phyloP scores from a whole-genome alignment of 2,888 invertebrate genomes.

The Agriopis leucophaearia region DNA sequence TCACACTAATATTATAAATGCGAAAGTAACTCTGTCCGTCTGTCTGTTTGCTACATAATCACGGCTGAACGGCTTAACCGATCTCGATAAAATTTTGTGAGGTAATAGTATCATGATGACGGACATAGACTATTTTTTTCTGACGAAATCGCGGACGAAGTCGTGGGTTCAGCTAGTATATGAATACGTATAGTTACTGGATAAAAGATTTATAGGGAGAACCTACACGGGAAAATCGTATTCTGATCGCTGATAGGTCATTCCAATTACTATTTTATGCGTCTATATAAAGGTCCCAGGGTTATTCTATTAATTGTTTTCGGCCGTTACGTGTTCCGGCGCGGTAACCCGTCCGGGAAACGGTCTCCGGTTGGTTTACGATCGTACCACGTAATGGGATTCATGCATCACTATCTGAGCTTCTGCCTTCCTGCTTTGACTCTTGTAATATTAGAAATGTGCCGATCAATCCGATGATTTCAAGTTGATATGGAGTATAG shows the following conservation, averaged over 20 bases:
- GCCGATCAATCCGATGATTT: not conserved
- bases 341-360: slow-evolving; percentile 50
- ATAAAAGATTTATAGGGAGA: slow-evolving; percentile 19
- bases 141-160: too few relatives aligned
- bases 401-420: slow-evolving; percentile 59
- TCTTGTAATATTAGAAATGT: not conserved
- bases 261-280: slow-evolving; percentile 57
- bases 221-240: slow-evolving; percentile 14
- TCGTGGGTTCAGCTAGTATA: too few relatives aligned
- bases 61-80: too few relatives aligned
- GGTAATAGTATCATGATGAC: too few relatives aligned
- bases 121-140: too few relatives aligned
- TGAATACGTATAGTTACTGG: not conserved
- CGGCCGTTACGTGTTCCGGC: slow-evolving; percentile 59
- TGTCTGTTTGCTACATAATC: too few relatives aligned
- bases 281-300: slow-evolving; percentile 58
- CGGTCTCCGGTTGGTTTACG: slow-evolving; percentile 56
- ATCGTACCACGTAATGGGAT: slow-evolving; percentile 61
- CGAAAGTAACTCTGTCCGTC: too few relatives aligned
- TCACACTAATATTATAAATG: too few relatives aligned
- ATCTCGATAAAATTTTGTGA: too few relatives aligned
- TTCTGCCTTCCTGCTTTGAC: slow-evolving; percentile 31
- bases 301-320: slow-evolving; percentile 66
- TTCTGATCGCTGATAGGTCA: slow-evolving; percentile 59
- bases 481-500: too few relatives aligned